phyloP scores from a whole-genome alignment of 2,797 vertebrate species.

The Bradypodion pumilum region DNA sequence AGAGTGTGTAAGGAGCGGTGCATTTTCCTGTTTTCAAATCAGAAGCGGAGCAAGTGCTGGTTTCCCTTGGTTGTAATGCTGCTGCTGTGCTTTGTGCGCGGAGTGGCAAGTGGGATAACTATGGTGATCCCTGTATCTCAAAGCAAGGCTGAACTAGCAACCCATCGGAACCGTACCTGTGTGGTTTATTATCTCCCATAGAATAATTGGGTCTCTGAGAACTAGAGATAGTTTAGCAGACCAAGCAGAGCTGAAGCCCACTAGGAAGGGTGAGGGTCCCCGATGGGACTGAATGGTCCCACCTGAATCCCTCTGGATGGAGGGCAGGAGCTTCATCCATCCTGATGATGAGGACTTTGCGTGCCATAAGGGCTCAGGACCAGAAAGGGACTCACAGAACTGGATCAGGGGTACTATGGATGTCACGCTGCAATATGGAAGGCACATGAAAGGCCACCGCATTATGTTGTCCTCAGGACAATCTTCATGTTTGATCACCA shows the following conservation, averaged over 20 bases:
- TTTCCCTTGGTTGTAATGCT: neutral
- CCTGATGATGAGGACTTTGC: no score
- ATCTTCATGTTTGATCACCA: no score
- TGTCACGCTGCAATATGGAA: no score
- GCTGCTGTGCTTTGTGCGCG: neutral
- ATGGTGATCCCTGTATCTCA: neutral
- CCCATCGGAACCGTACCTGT: constrained; percentile 33
- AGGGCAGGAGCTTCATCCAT: no score
- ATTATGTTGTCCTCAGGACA: no score
- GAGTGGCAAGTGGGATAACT: neutral
- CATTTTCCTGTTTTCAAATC: neutral
- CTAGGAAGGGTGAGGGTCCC: no score
- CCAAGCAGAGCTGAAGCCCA: constrained; percentile 34
- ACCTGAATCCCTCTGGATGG: no score
- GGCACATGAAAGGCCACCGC: no score
- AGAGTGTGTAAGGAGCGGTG: neutral
- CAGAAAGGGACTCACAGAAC: no score
- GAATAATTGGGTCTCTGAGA: constrained; percentile 59
- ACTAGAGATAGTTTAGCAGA: constrained; percentile 60
- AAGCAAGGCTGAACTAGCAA: constrained; percentile 37
- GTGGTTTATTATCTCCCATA: constrained; percentile 52
- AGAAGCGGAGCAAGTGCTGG: neutral
- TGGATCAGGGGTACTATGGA: no score
- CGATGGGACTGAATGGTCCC: no score
- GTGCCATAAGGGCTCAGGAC: no score